Evolutionary conservation across 2,113 vertebrate genomes (phyloP).

Genomic region (Tetraodon nigroviridis): DNA sequence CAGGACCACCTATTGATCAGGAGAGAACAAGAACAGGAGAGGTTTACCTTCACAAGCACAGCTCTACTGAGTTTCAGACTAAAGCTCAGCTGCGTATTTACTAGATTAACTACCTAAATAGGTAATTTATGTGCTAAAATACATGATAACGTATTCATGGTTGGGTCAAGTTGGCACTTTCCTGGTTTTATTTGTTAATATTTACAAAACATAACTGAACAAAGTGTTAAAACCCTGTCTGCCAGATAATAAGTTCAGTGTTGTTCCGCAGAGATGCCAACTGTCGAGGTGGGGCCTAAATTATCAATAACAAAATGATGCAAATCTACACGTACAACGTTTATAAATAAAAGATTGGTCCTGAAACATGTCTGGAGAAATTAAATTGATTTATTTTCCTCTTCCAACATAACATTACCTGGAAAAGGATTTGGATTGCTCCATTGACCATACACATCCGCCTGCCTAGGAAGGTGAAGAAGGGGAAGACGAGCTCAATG

Average conservation of each 20-base stretch:
- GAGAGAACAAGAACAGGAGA: neutral
- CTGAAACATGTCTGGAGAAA: no score
- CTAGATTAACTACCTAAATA: neutral
- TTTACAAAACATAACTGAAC: no score
- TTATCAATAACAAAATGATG: neutral
- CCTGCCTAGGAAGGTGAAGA: conserved; percentile 85
- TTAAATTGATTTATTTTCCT: no score
- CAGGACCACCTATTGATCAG: conserved; percentile 77
- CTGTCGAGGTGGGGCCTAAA: neutral
- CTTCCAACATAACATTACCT: conserved; percentile 71
- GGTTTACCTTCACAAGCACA: neutral
- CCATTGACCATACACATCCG: conserved; percentile 81
- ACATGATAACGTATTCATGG: no score
- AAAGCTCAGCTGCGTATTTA: neutral
- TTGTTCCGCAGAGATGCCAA: neutral
- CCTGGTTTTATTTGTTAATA: no score
- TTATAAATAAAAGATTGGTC: no score
- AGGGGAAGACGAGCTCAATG: conserved; percentile 85
- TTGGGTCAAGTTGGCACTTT: no score
- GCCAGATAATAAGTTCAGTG: no score
- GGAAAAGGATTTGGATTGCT: conserved; percentile 86
- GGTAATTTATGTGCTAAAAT: neutral
- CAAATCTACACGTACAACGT: no score
- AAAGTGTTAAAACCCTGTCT: no score
- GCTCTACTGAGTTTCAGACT: neutral